Percentiles rank a stretch among this genome's conserved stretches.
These are phyloP conservation scores for Dendroctonus ponderosae DNA, from an alignment of 1,140 invertebrate genomes.

Conservation along the genomic window DNA sequence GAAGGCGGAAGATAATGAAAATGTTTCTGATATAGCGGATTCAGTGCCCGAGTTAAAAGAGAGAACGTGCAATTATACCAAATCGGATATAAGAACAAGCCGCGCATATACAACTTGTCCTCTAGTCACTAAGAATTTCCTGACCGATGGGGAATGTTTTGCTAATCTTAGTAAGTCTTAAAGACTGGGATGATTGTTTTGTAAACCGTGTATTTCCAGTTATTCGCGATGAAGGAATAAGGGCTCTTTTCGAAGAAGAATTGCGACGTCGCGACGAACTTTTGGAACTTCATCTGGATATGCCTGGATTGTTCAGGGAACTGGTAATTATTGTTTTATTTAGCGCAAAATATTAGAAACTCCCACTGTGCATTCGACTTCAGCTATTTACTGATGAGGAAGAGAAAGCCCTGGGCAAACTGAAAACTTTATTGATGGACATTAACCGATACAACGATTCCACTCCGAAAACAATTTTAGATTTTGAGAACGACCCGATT, in stretches of 20 bases:
- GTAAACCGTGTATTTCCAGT: constrained; percentile 1
- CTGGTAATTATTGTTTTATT: constrained; percentile 20
- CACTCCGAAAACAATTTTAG: not conserved
- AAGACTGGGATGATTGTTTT: not conserved
- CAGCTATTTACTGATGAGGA: constrained; percentile 29
- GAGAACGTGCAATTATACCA: not conserved
- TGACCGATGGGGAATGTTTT: not conserved
- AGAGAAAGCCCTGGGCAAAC: constrained; percentile 16
- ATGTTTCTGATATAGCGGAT: not conserved
- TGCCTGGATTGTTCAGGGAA: constrained; percentile 34
- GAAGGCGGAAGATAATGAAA: not conserved
- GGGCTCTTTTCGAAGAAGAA: constrained; percentile 19
- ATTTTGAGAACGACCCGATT: constrained; percentile 5
- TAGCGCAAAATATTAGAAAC: not conserved
- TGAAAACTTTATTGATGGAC: constrained; percentile 11
- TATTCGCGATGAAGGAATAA: constrained; percentile 11
- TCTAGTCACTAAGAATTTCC: not conserved
- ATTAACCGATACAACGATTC: not conserved
- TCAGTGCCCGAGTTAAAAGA: not conserved
- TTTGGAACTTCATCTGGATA: constrained; percentile 32
- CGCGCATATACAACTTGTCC: not conserved
- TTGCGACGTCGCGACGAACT: constrained; percentile 21
- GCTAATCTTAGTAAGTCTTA: not conserved
- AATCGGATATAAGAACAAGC: not conserved
- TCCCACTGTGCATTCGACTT: not conserved